Evolutionary conservation across 2,888 invertebrate species (phyloP), one percentile per base, ranked within the genome.

Genomic region (Chrysolina oricalcia): DNA sequence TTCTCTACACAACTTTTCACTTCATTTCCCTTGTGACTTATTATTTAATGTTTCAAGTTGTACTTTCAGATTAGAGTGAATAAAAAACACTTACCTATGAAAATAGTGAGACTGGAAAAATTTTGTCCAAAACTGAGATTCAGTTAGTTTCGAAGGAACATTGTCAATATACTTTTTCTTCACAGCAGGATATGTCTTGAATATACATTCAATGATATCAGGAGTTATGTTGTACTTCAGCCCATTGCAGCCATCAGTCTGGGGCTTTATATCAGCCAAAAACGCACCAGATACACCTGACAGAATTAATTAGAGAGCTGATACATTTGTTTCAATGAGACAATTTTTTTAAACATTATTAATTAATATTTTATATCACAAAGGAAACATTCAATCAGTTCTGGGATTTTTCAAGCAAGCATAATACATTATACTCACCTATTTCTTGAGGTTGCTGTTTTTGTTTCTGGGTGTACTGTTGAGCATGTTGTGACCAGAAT

Each of bases 101-200:
- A 96, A 97, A 90, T 99, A 99, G 91, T 99, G 99, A 17, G 98
- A 99, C 88, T 99, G 99, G 90, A 99, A 99, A 90, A 99, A 99
- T 86, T 98, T 96, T 15, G 97, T 98, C 99, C 99, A 99, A 90
- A 99, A 99, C 86, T 98, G 98, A 0, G 96, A 93, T 90, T 99
- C 99, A 0, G 95, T 93, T 92, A 99, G 92, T 90, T 97, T 97
- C 79, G 95, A 92, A 41, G 99, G 99, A 48, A 99, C 99, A 89
- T 97, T 94, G 88, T 99, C 99, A 74, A 94, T 90, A 89, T 99
- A 98, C 92, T 99, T 99, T 91, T 95, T 95, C 86, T 97, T 95
- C 0, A 99, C 99, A 81, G 98, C 97, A 21, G 99, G 99, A 91
- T 99, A 99, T 77, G 99, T 99, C 90, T 97, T 97, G 89, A 99